Evolutionary conservation across 2,888 invertebrate species (phyloP).

Genomic region (Lamellibrachia satsuma): DNA sequence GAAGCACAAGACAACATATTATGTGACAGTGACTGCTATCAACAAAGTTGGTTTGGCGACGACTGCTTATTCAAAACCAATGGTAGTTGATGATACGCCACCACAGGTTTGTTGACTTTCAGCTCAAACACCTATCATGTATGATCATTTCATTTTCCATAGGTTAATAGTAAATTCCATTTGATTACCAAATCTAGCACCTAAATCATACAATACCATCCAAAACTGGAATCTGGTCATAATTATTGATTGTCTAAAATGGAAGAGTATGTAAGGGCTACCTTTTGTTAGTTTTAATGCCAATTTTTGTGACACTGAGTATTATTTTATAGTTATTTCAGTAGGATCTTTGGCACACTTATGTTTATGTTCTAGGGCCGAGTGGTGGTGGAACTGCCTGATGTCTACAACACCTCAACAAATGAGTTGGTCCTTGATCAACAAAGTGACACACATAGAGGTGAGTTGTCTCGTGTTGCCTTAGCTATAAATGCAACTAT

Average conservation of each 20-base stretch:
- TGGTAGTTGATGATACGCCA: background rate
- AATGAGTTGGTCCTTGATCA: too few species aligned
- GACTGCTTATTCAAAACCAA: background rate
- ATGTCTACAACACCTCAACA: background rate
- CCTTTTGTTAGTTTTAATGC: too few species aligned
- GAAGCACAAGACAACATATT: background rate
- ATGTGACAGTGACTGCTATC: constrained; percentile 3
- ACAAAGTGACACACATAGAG: background rate
- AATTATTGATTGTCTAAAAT: too few species aligned
- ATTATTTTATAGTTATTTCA: background rate
- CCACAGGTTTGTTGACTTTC: background rate
- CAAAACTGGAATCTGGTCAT: too few species aligned
- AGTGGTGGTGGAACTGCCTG: background rate
- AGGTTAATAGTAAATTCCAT: too few species aligned
- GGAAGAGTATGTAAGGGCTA: too few species aligned
- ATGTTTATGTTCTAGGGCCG: background rate
- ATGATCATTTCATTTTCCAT: too few species aligned
- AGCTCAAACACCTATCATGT: too few species aligned
- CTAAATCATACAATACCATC: too few species aligned
- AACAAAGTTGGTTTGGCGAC: background rate
- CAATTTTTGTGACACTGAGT: too few species aligned
- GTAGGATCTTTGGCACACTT: background rate
- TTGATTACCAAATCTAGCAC: too few species aligned
- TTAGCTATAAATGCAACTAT: too few species aligned
- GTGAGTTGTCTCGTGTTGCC: background rate